Base-by-base conservation (phyloP, 2,888 invertebrate species). In the Clanis bilineata region DNA sequence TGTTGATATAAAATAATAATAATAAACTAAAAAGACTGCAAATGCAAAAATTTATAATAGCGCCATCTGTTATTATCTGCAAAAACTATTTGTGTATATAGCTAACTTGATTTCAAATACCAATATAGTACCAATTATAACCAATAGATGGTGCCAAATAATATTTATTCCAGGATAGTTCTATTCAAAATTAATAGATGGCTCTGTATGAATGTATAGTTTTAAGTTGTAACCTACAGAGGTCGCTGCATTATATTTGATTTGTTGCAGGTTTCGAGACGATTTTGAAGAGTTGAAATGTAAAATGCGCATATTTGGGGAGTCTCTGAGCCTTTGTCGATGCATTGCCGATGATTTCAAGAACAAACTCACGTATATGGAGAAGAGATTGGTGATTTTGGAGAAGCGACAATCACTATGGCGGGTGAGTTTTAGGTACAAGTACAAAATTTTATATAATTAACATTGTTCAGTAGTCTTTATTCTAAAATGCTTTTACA, bases 281-380 rank as follows among this genome's bases (percentile, higher is more conserved):
- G 89, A 87, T 56, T 87, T 88, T 44, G 84, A 86, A 2, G 80
- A 86, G 0, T 62, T 88, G 2, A 84, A 83, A 67, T 82, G 83
- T 63, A 89, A 88, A 64, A 83, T 87, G 78, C 65, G 66, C 0
- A 79, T 89, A n/a, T 88, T 88, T 56, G 86, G 85, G 0, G 88
- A 89, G 47, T 83, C 88, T 0, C 55, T 89, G 2, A 81, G 73
- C 56, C 66, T 88, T 0, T 88, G 88, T 56, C 74, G 68, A 0
- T 87, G 88, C 51, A 83, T 88, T 1, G 82, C 84, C 0, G 65
- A 71, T 2, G 85, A 87, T 54, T 88, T 79, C 28, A 76, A 71
- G 5, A 69, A 56, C 4, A 79, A 78, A 38, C 57, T 89, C 12
- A 57, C 60, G 0, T 61, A 58, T 0, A 83, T 87, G 82, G 89